phyloP scores from a whole-genome alignment of 2,113 vertebrate genomes.

The Hiodon alosoides region DNA sequence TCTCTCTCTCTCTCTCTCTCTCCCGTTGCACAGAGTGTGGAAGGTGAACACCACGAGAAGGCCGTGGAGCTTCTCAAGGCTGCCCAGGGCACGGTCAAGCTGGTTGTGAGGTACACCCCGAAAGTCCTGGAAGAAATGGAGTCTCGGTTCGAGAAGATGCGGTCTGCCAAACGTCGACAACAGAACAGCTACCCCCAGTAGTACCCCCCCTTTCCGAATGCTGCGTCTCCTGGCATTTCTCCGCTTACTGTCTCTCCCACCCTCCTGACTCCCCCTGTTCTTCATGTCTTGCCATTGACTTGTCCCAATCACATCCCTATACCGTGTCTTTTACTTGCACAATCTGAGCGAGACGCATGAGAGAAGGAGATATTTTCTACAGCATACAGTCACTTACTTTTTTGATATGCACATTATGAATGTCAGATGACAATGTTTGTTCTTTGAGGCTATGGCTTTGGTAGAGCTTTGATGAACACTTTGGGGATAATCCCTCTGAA shows the following conservation, averaged over 20 bases:
- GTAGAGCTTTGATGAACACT: background rate
- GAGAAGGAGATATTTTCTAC: background rate
- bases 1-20: conserved; percentile 17
- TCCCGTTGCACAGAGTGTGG: conserved; percentile 73
- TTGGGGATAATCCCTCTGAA: background rate
- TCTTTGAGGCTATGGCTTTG: background rate
- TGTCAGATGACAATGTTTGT: background rate
- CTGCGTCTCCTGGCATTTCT: conserved; percentile 6
- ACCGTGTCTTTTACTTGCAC: background rate
- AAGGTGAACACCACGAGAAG: conserved; percentile 96
- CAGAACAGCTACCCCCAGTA: conserved; percentile 80
- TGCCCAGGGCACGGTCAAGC: conserved; percentile 91
- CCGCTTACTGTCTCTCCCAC: conserved; percentile 15
- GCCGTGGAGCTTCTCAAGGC: conserved; percentile 95
- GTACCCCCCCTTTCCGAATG: conserved; percentile 4
- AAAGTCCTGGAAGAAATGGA: conserved; percentile 97
- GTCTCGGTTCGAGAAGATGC: conserved; percentile 96
- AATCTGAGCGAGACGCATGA: no score
- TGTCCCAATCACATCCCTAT: no score
- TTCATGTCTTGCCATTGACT: background rate
- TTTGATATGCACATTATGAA: background rate
- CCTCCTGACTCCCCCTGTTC: background rate
- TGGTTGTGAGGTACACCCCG: conserved; percentile 93
- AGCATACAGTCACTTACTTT: background rate
- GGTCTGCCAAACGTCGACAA: conserved; percentile 94